These are phyloP conservation scores for Phrynocephalus forsythii DNA, from an alignment of 2,797 vertebrate genomes.

Conservation along the genomic window DNA sequence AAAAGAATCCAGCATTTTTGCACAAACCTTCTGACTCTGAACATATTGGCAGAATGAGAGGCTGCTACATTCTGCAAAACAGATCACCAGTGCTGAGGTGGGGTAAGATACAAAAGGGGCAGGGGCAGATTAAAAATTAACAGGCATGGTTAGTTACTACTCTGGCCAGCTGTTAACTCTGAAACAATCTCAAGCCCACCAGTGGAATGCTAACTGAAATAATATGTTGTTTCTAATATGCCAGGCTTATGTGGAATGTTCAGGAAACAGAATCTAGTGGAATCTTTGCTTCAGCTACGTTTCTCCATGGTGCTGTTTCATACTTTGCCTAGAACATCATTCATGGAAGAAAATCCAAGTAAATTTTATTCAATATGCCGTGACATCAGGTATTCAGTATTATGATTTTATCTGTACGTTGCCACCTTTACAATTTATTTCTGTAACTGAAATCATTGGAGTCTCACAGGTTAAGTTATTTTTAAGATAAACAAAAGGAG, in stretches of 20 bases:
- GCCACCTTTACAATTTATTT: too few species aligned
- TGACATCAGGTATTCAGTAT: neutral
- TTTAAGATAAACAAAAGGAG: too few species aligned
- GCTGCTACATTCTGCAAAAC: rapidly evolving
- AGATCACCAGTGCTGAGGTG: neutral
- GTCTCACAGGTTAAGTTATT: too few species aligned
- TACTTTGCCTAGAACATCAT: neutral
- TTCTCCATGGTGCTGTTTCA: neutral
- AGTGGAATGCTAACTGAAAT: neutral
- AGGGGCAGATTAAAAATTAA: conserved; percentile 13
- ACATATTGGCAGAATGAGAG: conserved; percentile 21
- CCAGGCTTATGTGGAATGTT: neutral
- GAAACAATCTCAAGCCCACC: neutral
- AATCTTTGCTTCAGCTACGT: neutral
- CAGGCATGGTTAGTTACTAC: neutral
- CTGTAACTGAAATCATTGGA: too few species aligned
- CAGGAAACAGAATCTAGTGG: neutral
- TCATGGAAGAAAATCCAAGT: neutral
- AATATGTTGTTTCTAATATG: neutral
- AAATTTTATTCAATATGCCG: neutral
- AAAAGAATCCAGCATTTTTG: conserved; percentile 69
- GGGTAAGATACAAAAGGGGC: neutral
- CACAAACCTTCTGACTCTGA: conserved; percentile 26
- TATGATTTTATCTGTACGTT: neutral
- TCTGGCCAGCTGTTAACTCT: neutral